A percentile compares a stretch with the other conserved stretches of the same genome.
Evolutionary conservation across 1,140 invertebrate species (phyloP).

Genomic region (Eumaeus atala): DNA sequence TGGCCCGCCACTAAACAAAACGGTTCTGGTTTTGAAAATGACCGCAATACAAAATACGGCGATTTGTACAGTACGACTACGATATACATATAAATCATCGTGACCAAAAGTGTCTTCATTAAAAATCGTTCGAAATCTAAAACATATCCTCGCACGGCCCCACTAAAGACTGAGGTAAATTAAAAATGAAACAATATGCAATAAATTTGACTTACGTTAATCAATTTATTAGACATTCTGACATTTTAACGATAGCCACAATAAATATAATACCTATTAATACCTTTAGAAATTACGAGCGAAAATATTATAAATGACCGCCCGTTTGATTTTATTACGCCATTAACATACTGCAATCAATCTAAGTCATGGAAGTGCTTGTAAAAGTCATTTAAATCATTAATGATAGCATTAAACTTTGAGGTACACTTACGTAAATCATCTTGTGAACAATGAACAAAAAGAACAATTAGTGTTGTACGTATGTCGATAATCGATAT

Average conservation of each 20-base stretch:
- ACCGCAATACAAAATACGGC: too few species aligned
- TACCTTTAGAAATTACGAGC: slow-evolving; percentile 9
- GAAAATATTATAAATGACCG: slow-evolving; percentile 18
- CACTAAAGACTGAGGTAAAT: background rate
- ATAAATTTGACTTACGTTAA: slow-evolving; percentile 7
- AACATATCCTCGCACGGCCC: background rate
- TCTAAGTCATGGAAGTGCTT: slow-evolving; percentile 49
- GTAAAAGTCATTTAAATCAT: slow-evolving; percentile 57
- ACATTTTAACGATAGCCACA: slow-evolving; percentile 2
- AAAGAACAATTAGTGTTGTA: slow-evolving; percentile 66
- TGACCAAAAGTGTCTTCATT: too few species aligned
- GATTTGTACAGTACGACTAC: too few species aligned
- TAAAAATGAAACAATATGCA: slow-evolving; percentile 4
- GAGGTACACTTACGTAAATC: slow-evolving; percentile 56
- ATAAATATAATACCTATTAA: slow-evolving; percentile 10
- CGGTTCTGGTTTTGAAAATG: too few species aligned
- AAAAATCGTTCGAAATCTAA: background rate
- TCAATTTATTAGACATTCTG: slow-evolving; percentile 1
- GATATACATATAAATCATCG: too few species aligned
- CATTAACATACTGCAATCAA: slow-evolving; percentile 42
- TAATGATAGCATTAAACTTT: slow-evolving; percentile 54
- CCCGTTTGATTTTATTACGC: slow-evolving; percentile 20
- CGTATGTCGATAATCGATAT: slow-evolving; percentile 62
- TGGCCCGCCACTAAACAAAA: too few species aligned
- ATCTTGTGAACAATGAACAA: slow-evolving; percentile 56